Evolutionary conservation across 2,888 invertebrate species (phyloP).

Genomic region (Calephelis perditalis): DNA sequence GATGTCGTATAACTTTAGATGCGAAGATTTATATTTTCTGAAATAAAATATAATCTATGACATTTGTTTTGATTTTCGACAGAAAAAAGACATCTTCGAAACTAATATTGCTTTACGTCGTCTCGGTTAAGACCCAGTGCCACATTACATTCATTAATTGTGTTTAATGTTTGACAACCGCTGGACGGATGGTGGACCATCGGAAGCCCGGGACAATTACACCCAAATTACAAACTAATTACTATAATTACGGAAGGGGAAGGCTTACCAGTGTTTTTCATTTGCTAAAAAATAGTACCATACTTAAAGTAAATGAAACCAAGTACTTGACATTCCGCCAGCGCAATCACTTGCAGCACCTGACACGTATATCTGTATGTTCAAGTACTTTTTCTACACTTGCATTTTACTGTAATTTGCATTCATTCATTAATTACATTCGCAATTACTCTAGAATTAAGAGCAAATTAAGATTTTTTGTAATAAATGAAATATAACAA

Average conservation of each 20-base stretch:
- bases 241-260: slow-evolving; percentile 74
- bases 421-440: slow-evolving; percentile 1
- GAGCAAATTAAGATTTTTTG: too few relatives aligned
- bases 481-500: too few relatives aligned
- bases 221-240: slow-evolving; percentile 67
- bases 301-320: slow-evolving; percentile 29
- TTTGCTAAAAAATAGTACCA: slow-evolving; percentile 24
- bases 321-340: slow-evolving; percentile 10
- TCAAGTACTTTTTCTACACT: not conserved
- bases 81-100: too few relatives aligned
- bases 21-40: too few relatives aligned
- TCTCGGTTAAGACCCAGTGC: too few relatives aligned
- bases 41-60: too few relatives aligned
- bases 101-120: too few relatives aligned
- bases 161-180: slow-evolving; percentile 19
- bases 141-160: not conserved
- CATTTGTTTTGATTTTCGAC: too few relatives aligned
- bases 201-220: slow-evolving; percentile 62
- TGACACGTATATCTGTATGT: not conserved
- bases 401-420: not conserved
- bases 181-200: slow-evolving; percentile 49
- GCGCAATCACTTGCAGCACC: slow-evolving; percentile 11
- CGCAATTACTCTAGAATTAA: not conserved
- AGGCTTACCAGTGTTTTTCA: slow-evolving; percentile 40
- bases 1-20: too few relatives aligned